Evolutionary conservation across 2,113 vertebrate species (phyloP).

Genomic region (Misgurnus anguillicaudatus): DNA sequence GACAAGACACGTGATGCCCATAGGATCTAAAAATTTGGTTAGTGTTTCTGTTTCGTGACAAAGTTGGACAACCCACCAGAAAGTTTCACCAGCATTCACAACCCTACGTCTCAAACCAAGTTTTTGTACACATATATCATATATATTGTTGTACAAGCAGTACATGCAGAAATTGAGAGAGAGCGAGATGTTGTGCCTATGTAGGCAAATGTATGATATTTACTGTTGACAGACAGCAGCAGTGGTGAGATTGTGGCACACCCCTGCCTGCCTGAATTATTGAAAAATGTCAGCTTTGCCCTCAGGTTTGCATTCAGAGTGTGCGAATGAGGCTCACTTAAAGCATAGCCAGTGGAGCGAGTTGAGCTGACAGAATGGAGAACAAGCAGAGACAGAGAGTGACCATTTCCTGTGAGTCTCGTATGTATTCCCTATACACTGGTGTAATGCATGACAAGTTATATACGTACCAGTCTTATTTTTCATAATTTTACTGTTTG

Average conservation of each 20-base stretch:
- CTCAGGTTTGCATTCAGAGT: constrained; percentile 46
- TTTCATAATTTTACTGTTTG: too few species aligned
- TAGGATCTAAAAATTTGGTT: too few species aligned
- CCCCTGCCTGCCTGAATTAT: constrained; percentile 63
- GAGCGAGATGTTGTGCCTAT: not conserved
- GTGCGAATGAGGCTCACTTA: constrained; percentile 30
- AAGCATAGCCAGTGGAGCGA: constrained; percentile 15
- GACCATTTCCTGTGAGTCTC: constrained; percentile 24
- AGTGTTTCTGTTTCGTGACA: too few species aligned
- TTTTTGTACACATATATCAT: too few species aligned
- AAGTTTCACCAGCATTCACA: too few species aligned
- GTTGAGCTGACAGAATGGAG: constrained; percentile 32
- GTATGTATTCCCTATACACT: not conserved
- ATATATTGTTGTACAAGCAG: too few species aligned
- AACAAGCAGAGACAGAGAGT: constrained; percentile 28
- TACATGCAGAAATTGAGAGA: too few species aligned
- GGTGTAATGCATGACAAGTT: too few species aligned
- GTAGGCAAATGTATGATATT: constrained; percentile 47
- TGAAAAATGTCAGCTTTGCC: constrained; percentile 61
- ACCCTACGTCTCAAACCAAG: too few species aligned
- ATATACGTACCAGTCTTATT: not conserved
- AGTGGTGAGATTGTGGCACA: constrained; percentile 50
- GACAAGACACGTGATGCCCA: too few species aligned
- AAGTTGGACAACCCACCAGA: too few species aligned
- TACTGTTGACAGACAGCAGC: constrained; percentile 58